phyloP scores from a whole-genome alignment of 1,140 invertebrate genomes.

The Drosophila sp. region DNA sequence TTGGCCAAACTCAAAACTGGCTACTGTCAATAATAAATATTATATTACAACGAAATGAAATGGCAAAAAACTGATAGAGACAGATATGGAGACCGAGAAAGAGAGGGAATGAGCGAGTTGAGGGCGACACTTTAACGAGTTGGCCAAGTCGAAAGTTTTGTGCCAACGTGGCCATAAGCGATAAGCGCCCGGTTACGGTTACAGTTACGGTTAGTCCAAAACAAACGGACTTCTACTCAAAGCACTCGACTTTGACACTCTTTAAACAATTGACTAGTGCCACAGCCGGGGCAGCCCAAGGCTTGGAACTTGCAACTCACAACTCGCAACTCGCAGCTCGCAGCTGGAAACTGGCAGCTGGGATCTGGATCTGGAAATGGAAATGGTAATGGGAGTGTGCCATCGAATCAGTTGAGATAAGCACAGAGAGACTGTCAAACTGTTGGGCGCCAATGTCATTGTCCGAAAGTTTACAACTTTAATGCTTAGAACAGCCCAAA shows the following conservation, averaged over 20 bases:
- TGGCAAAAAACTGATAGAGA: constrained; percentile 17
- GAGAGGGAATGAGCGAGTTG: not conserved
- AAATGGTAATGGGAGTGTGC: constrained; percentile 34
- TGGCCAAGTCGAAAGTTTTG: constrained; percentile 66
- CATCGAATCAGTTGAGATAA: constrained; percentile 72
- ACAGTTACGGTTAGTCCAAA: constrained; percentile 36
- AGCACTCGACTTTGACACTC: constrained; percentile 81
- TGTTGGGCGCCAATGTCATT: constrained; percentile 51
- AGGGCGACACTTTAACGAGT: constrained; percentile 75
- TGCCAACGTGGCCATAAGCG: constrained; percentile 75
- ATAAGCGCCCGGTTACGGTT: constrained; percentile 48
- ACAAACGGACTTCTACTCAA: constrained; percentile 41
- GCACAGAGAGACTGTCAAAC: constrained; percentile 46
- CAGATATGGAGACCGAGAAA: not conserved
- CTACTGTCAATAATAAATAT: constrained; percentile 27
- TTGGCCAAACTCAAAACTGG: constrained; percentile 14
- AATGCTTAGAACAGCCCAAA: constrained; percentile 26
- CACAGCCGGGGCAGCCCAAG: not conserved
- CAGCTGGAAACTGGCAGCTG: no score
- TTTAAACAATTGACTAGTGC: constrained; percentile 76
- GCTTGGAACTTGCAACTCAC: constrained; percentile 6
- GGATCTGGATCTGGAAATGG: no score
- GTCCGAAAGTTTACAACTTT: constrained; percentile 58
- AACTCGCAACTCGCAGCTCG: not conserved
- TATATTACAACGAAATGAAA: constrained; percentile 8